phyloP scores from a whole-genome alignment of 2,888 invertebrate genomes.

The Bombyx huttoni region DNA sequence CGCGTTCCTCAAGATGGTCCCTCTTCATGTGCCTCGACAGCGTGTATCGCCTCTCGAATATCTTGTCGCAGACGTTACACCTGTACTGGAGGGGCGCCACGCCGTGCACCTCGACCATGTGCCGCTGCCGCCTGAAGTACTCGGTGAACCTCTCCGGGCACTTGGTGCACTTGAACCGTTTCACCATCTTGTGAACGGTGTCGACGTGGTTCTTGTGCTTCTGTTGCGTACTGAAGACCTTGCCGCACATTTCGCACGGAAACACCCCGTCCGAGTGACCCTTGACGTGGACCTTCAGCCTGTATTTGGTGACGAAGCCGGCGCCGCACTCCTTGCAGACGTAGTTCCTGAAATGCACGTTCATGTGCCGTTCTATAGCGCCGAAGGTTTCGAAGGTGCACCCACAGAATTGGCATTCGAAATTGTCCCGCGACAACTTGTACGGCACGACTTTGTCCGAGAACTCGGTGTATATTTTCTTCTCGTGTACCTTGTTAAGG shows the following conservation, averaged over 20 bases:
- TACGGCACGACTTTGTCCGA: constrained; percentile 48
- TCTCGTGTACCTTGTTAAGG: constrained; percentile 33
- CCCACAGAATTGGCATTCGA: constrained; percentile 43
- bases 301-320: constrained; percentile 46
- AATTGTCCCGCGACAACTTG: constrained; percentile 27
- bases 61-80: constrained; percentile 46
- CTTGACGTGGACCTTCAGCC: constrained; percentile 41
- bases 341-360: constrained; percentile 50
- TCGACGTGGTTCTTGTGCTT: constrained; percentile 43
- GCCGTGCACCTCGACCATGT: constrained; percentile 42
- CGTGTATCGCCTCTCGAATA: constrained; percentile 31
- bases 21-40: constrained; percentile 46
- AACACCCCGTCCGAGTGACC: constrained; percentile 31
- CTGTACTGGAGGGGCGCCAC: constrained; percentile 35
- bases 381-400: constrained; percentile 51
- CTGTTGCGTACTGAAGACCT: constrained; percentile 32
- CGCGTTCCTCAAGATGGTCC: constrained; percentile 40
- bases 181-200: constrained; percentile 37
- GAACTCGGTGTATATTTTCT: constrained; percentile 29
- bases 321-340: constrained; percentile 50
- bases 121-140: constrained; percentile 44
- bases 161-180: constrained; percentile 42
- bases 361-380: constrained; percentile 53
- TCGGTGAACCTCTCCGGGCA: constrained; percentile 45
- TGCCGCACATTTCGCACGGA: constrained; percentile 42